phyloP scores from a whole-genome alignment of 2,888 invertebrate species.

The Macaria notata region DNA sequence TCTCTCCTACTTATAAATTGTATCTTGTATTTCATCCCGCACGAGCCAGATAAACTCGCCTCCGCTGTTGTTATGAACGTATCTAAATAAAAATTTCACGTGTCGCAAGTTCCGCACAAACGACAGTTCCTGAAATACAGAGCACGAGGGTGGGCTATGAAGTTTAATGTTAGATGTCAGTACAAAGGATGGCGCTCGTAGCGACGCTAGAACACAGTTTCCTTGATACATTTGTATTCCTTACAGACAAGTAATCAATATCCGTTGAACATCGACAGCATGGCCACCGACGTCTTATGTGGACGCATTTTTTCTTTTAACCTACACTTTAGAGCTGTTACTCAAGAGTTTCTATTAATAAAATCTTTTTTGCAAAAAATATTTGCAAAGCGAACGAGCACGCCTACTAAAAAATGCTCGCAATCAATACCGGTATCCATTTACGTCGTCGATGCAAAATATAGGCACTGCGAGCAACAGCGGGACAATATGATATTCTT shows the following conservation, averaged over 20 bases:
- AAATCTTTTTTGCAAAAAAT: too few relatives aligned
- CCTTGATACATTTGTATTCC: conserved; percentile 79
- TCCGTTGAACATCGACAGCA: conserved; percentile 63
- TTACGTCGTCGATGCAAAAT: conserved; percentile 38
- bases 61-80: conserved; percentile 24
- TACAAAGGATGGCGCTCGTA: conserved; percentile 63
- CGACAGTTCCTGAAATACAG: conserved; percentile 38
- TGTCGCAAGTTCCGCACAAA: conserved; percentile 28
- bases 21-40: conserved; percentile 36
- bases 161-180: conserved; percentile 72
- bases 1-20: conserved; percentile 38
- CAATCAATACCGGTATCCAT: conserved; percentile 22
- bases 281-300: conserved; percentile 59
- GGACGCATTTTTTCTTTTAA: conserved; percentile 55
- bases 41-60: conserved; percentile 15
- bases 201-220: conserved; percentile 59
- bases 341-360: too few relatives aligned
- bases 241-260: conserved; percentile 79
- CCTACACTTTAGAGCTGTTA: conserved; percentile 13
- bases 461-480: conserved; percentile 38
- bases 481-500: conserved; percentile 57
- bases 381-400: background rate
- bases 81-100: conserved; percentile 28
- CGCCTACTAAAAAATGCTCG: conserved; percentile 5
- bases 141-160: conserved; percentile 52